Conservation (phyloP, 2,113 vertebrate genomes). For the Cromileptes altivelis region DNA sequence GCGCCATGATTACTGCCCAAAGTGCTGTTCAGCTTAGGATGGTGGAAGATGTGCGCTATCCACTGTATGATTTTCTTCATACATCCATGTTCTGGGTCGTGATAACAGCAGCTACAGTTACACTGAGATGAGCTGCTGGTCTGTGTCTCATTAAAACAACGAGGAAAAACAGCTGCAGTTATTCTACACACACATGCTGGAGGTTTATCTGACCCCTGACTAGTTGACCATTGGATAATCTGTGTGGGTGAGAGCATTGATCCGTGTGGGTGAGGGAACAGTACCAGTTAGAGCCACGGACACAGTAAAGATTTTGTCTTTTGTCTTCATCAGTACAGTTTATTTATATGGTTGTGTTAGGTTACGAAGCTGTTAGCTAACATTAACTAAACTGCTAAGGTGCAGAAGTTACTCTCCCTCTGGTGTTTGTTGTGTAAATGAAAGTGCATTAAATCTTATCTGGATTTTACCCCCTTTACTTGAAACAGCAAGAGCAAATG, state of each 20-base stretch:
- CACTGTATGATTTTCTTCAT: neutral
- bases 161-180: conserved; percentile 6
- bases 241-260: neutral
- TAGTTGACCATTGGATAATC: neutral
- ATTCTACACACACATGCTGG: neutral
- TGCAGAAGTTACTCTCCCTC: neutral
- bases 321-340: neutral
- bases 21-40: neutral
- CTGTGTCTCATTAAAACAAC: neutral
- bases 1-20: neutral
- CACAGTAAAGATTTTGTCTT: neutral
- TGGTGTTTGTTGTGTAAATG: no score
- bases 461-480: no score
- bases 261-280: no score
- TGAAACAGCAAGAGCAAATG: no score
- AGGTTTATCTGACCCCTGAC: neutral
- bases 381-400: neutral
- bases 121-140: no score
- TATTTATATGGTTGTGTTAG: neutral
- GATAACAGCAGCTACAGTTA: neutral
- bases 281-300: neutral
- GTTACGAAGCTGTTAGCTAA: neutral
- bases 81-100: neutral
- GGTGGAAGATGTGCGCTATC: neutral
- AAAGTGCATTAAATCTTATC: no score